Evolutionary conservation across 2,888 invertebrate species (phyloP).

Genomic region (Amphipoea lucens): DNA sequence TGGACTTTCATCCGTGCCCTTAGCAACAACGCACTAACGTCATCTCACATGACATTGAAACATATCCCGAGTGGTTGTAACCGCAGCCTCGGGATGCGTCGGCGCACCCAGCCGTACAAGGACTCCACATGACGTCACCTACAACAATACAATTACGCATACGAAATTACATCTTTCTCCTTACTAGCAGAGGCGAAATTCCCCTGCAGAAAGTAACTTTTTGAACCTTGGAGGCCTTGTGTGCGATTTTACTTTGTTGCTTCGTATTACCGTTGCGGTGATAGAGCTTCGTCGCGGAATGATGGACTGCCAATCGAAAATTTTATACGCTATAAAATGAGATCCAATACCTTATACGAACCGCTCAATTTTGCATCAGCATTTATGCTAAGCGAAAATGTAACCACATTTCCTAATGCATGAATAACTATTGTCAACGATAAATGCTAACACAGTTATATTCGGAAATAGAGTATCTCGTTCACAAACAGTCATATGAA

Average conservation of each 20-base stretch:
- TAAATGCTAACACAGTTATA: constrained; percentile 52
- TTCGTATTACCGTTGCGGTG: constrained; percentile 54
- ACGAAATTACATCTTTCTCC: constrained; percentile 68
- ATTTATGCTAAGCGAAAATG: constrained; percentile 57
- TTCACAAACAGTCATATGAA: constrained; percentile 52
- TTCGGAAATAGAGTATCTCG: constrained; percentile 55
- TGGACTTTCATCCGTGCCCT: constrained; percentile 74
- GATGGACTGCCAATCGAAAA: constrained; percentile 66
- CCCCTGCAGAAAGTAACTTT: constrained; percentile 51
- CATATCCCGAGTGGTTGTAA: constrained; percentile 86
- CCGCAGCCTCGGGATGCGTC: constrained; percentile 85
- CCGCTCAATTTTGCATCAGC: constrained; percentile 47
- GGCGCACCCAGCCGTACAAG: constrained; percentile 87
- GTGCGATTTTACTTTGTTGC: constrained; percentile 70
- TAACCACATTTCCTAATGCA: constrained; percentile 59
- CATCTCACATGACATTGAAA: constrained; percentile 84
- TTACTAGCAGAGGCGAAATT: constrained; percentile 67
- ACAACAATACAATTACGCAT: constrained; percentile 73
- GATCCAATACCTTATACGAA: constrained; percentile 51
- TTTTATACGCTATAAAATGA: constrained; percentile 63
- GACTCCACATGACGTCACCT: constrained; percentile 83
- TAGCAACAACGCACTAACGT: constrained; percentile 81
- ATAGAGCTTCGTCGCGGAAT: constrained; percentile 64
- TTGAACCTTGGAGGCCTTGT: constrained; percentile 65
- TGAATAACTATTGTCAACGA: constrained; percentile 58